These are phyloP conservation scores for Eremophila alpestris DNA, from an alignment of 2,797 vertebrate genomes.

Conservation along the genomic window DNA sequence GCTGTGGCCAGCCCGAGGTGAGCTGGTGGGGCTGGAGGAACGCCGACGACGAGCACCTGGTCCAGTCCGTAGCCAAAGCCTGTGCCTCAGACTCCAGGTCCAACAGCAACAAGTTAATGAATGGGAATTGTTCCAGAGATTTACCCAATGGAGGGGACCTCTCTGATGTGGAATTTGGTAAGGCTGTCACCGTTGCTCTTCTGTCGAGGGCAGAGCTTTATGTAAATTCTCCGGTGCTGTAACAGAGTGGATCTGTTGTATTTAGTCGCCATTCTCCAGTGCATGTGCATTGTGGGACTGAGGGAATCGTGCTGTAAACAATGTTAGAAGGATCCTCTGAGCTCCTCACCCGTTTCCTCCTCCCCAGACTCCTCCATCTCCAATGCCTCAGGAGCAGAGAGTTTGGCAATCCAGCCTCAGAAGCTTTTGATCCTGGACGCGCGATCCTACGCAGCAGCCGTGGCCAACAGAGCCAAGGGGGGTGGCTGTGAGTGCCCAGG, in stretches of 20 bases:
- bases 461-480: slow-evolving; percentile 96
- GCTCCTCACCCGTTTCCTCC: background rate
- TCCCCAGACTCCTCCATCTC: slow-evolving; percentile 89
- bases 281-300: background rate
- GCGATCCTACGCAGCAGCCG: slow-evolving; percentile 93
- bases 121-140: slow-evolving; percentile 79
- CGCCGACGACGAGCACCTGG: slow-evolving; percentile 93
- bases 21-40: slow-evolving; percentile 99
- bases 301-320: background rate
- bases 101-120: slow-evolving; percentile 74
- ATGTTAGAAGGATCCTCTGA: background rate
- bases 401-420: slow-evolving; percentile 86
- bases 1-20: slow-evolving; percentile 97
- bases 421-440: slow-evolving; percentile 96
- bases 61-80: slow-evolving; percentile 94
- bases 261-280: background rate
- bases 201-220: background rate
- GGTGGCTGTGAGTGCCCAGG: slow-evolving; percentile 98
- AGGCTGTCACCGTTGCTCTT: background rate
- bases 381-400: slow-evolving; percentile 89
- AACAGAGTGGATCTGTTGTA: background rate
- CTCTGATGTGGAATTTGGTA: slow-evolving; percentile 92
- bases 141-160: slow-evolving; percentile 85
- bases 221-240: background rate
- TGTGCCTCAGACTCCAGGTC: slow-evolving; percentile 88